Base-by-base conservation (phyloP, 2,113 vertebrate genomes). In the Rhabdornis inornatus region DNA sequence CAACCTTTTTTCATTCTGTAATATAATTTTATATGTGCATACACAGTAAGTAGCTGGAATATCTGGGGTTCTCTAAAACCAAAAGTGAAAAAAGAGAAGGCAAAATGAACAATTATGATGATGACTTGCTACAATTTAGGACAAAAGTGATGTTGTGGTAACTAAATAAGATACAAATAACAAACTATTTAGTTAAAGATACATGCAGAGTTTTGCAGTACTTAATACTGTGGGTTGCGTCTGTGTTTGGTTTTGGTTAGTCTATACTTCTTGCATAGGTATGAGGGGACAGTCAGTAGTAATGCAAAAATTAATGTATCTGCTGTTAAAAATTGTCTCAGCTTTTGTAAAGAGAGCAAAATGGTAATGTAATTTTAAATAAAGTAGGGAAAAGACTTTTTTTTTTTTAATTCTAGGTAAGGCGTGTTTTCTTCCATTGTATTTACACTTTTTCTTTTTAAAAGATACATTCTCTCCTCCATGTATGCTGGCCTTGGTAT, bases 241-340 rank as follows among this genome's bases (percentile, higher is more conserved):
- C 27, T 4, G 0, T 40, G 20, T 78, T 39, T 92, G 7, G 25
- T 74, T 91, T 84, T 78, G 15, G 9, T 61, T 77, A 45, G 12
- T 25, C 19, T 30, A 4, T 55, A 72, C 13, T 55, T 44, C 59
- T 47, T 80, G 63, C 37, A 56, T 2, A 83, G 18, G 11, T 23
- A 25, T 30, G 17, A 50, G 39, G 76, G 19, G 25, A 44, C 0
- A 0, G 9, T 11, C 0, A 0, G 9, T 11, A 52, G 25, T 78
- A 24, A 24, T 70, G 12, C 6, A 66, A 30, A 53, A 35, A 23
- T 33, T 2, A 31, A 19, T 40, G 10, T 17, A 60, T 57, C 12
- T 49, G 12, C 6, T 90, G 45, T 53, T 69, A 87, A 77, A 1
- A 5, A 55, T 57, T 31, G 13, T 77, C 31, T 40, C 42, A 69